Base-by-base conservation (phyloP, 2,888 invertebrate species). In the Amiota mariae region DNA sequence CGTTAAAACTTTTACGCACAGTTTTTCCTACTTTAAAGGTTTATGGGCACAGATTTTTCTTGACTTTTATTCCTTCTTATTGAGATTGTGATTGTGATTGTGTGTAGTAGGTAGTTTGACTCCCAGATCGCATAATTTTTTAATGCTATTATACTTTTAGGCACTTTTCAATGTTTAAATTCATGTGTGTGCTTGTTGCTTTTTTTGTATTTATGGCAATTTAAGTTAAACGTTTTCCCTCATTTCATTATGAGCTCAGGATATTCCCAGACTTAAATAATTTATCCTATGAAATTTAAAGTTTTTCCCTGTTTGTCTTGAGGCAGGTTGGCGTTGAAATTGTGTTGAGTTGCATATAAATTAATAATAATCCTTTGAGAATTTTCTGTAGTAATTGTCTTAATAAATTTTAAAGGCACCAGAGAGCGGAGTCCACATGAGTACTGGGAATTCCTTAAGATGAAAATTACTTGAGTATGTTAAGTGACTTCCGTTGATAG, bases 211-310 rank as follows among this genome's bases (percentile, higher is more conserved):
- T 80, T 82, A 79, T 73, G 78, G 75, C 82, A 79, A 75, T 81
- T 85, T 79, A 77, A 78, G 70, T 79, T 82, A 82, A 85, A 81
- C 77, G 79, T 71, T 77, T 73, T 68, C 66, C 61, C 73, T 68
- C 48, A n/a, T 54, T n/a, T 12, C 8, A n/a, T 12, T 54, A n/a
- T n/a, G 59, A 18, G 59, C 63, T 13, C 63, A 24, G 12, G 1
- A 63, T 12, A 13, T 18, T 36, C 36, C 36, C 3, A 36, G 11
- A n/a, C 63, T 63, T 63, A 46, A 24, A 63, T 63, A 46, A 46
- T 63, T 63, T 18, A 63, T 12, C 13, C 6, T 54, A 54, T 54
- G 54, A 54, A 54, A n/a, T 36, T 36, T 36, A 36, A 36, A 12
- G 54, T 54, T 54, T n/a, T n/a, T 54, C 2, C 12, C 54, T 54